Evolutionary conservation across 2,113 vertebrate genomes (phyloP).

Genomic region (Erinaceus europaeus): DNA sequence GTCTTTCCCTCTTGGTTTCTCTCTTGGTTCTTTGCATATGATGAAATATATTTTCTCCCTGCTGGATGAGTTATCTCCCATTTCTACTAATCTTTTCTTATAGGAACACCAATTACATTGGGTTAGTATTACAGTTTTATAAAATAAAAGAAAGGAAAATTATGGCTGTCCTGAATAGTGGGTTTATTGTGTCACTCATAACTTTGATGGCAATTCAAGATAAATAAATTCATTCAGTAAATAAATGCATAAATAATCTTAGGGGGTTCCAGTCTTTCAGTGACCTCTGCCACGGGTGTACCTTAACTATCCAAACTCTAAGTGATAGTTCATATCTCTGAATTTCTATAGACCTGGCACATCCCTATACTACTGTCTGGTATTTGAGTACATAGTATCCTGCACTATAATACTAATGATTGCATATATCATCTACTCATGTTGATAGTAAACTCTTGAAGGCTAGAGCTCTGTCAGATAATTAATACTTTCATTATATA

Average conservation of each 20-base stretch:
- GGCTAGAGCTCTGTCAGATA: background rate
- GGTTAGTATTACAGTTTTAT: too few species aligned
- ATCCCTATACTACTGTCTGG: background rate
- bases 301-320: background rate
- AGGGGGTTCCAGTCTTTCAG: background rate
- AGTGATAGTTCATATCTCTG: background rate
- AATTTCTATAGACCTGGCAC: background rate
- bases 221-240: too few species aligned
- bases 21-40: too few species aligned
- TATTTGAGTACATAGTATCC: background rate
- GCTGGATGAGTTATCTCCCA: too few species aligned
- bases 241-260: background rate
- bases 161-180: too few species aligned
- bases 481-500: constrained; percentile 23
- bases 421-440: background rate
- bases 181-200: too few species aligned
- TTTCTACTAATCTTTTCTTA: too few species aligned
- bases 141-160: too few species aligned
- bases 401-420: background rate
- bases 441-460: background rate
- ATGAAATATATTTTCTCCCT: too few species aligned
- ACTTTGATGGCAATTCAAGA: too few species aligned
- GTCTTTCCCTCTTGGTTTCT: too few species aligned
- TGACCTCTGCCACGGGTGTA: background rate
- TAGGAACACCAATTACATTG: too few species aligned